Percentiles rank a stretch among this genome's conserved stretches.
Conservation (phyloP, 2,113 vertebrate species). For the Sorex araneus region DNA sequence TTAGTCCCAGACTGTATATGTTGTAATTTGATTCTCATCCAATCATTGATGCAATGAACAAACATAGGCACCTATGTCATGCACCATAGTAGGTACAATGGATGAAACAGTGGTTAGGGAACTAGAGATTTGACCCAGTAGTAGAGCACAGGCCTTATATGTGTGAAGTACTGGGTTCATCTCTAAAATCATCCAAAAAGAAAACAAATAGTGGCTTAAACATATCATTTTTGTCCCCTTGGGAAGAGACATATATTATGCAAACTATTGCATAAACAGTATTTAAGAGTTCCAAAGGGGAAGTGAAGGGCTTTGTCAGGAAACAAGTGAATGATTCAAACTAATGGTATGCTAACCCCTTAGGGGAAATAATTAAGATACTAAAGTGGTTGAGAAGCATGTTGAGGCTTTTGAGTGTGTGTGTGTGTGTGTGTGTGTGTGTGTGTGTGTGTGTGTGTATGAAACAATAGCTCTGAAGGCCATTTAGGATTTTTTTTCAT, state of each 20-base stretch:
- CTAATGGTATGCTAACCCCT: neutral
- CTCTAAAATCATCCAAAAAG: no score
- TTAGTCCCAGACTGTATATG: neutral
- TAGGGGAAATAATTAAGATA: neutral
- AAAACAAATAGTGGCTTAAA: neutral
- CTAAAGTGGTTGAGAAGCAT: neutral
- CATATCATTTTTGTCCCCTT: neutral
- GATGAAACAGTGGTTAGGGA: neutral
- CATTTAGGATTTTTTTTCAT: neutral
- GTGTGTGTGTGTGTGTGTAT: neutral
- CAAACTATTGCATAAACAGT: neutral
- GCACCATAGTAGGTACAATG: neutral
- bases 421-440: neutral
- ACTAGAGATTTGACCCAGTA: no score
- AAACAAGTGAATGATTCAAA: slow-evolving; percentile 1
- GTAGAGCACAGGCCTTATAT: no score
- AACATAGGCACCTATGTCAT: neutral
- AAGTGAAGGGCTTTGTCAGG: neutral
- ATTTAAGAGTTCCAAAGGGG: slow-evolving; percentile 25
- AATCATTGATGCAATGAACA: neutral
- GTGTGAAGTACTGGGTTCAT: no score
- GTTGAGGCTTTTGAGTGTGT: neutral
- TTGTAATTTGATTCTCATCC: neutral
- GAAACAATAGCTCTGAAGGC: neutral
- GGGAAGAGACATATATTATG: neutral